phyloP scores from a whole-genome alignment of 2,113 vertebrate species.

The Brienomyrus longianalis region DNA sequence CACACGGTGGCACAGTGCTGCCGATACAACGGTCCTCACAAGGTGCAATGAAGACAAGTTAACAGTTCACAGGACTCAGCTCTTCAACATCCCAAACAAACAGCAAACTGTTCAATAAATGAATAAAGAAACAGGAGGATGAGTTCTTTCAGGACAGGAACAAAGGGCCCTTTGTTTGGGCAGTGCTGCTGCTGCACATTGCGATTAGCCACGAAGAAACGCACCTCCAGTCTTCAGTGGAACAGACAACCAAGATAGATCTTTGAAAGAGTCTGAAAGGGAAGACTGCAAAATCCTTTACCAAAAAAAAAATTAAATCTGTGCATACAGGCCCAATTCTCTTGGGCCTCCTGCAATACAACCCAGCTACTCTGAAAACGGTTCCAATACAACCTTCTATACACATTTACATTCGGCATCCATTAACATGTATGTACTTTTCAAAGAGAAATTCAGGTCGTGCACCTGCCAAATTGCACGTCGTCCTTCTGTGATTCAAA shows the following conservation, averaged over 20 bases:
- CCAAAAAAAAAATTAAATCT: not conserved
- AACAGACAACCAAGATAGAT: not conserved
- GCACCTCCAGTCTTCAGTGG: constrained; percentile 3
- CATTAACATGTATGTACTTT: not conserved
- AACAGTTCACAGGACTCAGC: not conserved
- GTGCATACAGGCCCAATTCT: not conserved
- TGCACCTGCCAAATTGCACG: not conserved
- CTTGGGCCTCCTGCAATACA: not conserved
- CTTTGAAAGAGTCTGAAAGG: not conserved
- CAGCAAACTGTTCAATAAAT: not conserved
- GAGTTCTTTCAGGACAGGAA: constrained; percentile 1
- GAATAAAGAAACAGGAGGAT: not conserved
- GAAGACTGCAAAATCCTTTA: not conserved
- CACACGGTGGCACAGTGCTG: not conserved
- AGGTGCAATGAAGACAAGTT: not conserved
- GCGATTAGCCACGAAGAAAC: not conserved
- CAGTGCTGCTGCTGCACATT: not conserved
- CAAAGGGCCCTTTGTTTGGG: constrained; percentile 10
- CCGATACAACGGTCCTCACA: not conserved
- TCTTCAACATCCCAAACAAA: not conserved
- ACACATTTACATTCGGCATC: not conserved
- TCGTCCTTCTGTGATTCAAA: not conserved
- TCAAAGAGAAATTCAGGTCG: not conserved
- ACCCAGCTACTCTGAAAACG: not conserved
- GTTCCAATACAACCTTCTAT: not conserved